Evolutionary conservation across 2,888 invertebrate genomes (phyloP).

Genomic region (Neoaliturus tenellus): DNA sequence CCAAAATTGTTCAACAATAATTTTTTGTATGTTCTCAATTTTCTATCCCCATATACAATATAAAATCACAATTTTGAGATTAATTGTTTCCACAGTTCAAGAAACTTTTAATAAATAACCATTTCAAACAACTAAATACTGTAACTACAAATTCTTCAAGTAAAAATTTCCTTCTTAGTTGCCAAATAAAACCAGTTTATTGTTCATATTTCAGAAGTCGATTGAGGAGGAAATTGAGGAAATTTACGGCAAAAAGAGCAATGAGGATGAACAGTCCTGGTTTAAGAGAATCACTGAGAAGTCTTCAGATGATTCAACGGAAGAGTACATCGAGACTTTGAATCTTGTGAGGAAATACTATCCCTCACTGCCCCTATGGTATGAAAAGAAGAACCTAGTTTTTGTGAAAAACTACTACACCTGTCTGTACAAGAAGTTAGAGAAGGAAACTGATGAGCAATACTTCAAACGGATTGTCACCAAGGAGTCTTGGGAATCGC

Average conservation of each 20-base stretch:
- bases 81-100: too few relatives aligned
- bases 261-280: constrained; percentile 2
- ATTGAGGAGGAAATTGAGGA: constrained; percentile 9
- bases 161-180: too few relatives aligned
- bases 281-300: constrained; percentile 1
- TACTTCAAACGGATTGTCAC: background rate
- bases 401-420: constrained; percentile 25
- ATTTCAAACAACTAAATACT: too few relatives aligned
- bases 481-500: constrained; percentile 21
- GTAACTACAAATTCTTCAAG: too few relatives aligned
- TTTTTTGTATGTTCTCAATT: too few relatives aligned
- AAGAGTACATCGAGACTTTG: background rate
- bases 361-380: constrained; percentile 10
- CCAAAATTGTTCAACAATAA: too few relatives aligned
- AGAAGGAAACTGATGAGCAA: background rate
- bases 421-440: background rate
- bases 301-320: background rate
- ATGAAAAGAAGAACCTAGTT: background rate
- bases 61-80: too few relatives aligned
- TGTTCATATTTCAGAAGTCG: background rate
- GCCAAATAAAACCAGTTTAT: background rate
- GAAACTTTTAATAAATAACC: too few relatives aligned
- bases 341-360: background rate
- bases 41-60: too few relatives aligned
- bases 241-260: background rate